Evolutionary conservation across 2,888 invertebrate genomes (phyloP).

Genomic region (Thymelicus sylvestris): DNA sequence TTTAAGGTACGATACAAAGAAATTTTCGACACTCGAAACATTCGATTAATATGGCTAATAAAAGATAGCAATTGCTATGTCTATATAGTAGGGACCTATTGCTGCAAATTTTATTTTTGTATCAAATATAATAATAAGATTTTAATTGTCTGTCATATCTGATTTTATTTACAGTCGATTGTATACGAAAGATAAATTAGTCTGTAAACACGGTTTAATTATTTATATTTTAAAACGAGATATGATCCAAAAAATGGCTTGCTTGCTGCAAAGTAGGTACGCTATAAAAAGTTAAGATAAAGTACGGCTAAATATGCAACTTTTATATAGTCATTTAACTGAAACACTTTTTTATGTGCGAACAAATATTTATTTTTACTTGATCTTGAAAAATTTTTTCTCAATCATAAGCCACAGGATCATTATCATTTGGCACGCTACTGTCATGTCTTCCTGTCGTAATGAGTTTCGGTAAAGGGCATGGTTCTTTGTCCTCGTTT

Average conservation of each 20-base stretch:
- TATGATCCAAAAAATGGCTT: slow-evolving; percentile 24
- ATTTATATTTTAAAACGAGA: slow-evolving; percentile 28
- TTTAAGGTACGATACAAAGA: not conserved
- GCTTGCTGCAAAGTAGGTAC: slow-evolving; percentile 10
- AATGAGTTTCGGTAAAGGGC: no score
- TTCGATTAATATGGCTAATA: not conserved
- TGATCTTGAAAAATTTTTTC: no score
- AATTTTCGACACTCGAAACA: not conserved
- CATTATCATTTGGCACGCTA: no score
- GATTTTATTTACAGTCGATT: slow-evolving; percentile 5
- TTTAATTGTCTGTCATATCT: slow-evolving; percentile 9
- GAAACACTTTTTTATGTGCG: not conserved
- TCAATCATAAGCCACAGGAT: no score
- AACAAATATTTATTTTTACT: no score
- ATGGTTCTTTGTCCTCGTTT: no score
- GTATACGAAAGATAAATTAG: slow-evolving; percentile 13
- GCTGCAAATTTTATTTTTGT: not conserved
- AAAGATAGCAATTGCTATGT: not conserved
- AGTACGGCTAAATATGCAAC: not conserved
- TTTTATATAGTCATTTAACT: not conserved
- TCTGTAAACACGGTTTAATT: slow-evolving; percentile 13
- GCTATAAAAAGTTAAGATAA: slow-evolving; percentile 4
- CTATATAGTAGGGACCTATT: not conserved
- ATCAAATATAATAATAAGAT: not conserved
- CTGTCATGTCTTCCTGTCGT: no score